phyloP scores from a whole-genome alignment of 2,797 vertebrate genomes.

The Vespertilio murinus region DNA sequence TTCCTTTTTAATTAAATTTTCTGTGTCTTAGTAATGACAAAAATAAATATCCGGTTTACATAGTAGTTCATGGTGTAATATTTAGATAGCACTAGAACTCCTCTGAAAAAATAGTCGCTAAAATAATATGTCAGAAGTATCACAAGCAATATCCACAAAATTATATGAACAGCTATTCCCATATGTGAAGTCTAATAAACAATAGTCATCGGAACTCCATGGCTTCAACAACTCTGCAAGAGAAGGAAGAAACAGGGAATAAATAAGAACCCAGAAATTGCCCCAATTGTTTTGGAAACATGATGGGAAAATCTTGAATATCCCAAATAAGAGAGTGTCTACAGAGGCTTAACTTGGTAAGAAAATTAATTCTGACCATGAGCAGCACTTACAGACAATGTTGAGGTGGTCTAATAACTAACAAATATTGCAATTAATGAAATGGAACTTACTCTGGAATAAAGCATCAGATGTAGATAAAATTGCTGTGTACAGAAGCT shows the following conservation, averaged over 20 bases:
- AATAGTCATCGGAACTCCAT: neutral
- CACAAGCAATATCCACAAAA: neutral
- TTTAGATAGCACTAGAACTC: neutral
- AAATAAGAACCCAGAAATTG: neutral
- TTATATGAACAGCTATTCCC: neutral
- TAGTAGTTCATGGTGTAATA: neutral
- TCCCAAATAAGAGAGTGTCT: neutral
- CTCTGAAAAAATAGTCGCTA: conserved; percentile 1
- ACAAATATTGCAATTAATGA: neutral
- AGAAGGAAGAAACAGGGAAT: neutral
- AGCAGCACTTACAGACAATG: neutral
- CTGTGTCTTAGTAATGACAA: neutral
- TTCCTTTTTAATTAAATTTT: conserved; percentile 35
- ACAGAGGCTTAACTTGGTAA: neutral
- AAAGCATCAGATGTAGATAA: neutral
- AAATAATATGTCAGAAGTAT: neutral
- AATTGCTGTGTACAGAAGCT: neutral
- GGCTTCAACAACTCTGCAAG: neutral
- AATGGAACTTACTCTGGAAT: neutral
- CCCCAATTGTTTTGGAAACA: neutral
- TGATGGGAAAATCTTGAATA: neutral
- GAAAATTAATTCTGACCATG: neutral
- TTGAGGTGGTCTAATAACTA: neutral
- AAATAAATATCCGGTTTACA: neutral
- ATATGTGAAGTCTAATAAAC: neutral